A percentile compares a stretch with the other conserved stretches of the same genome.
Conservation (phyloP, 1,140 invertebrate species). For the Drosophila elegans region DNA sequence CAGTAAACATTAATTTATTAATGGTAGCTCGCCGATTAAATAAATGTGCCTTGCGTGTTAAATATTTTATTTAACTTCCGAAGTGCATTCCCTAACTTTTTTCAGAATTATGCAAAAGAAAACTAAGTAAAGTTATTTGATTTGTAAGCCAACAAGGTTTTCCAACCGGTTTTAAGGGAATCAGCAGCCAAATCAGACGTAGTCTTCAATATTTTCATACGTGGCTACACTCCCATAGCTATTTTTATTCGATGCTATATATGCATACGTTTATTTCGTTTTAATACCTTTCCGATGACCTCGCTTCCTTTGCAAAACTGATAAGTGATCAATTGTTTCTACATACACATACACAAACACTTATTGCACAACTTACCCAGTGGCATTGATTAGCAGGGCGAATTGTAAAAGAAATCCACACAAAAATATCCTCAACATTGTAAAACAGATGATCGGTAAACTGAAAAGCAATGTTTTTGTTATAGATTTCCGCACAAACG, state of each 20-base stretch:
- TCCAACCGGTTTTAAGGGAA: conserved; percentile 26
- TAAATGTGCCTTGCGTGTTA: not conserved
- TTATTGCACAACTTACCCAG: conserved; percentile 44
- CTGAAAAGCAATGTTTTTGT: conserved; percentile 7
- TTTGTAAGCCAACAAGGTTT: not conserved
- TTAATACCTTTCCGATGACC: not conserved
- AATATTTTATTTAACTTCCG: not conserved
- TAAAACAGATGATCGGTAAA: conserved; percentile 1
- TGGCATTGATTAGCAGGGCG: conserved; percentile 53
- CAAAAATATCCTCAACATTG: conserved; percentile 51
- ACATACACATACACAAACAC: not conserved
- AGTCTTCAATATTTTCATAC: not conserved
- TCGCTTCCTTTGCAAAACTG: not conserved
- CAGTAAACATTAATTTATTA: conserved; percentile 2
- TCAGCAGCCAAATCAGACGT: conserved; percentile 2
- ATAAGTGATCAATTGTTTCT: conserved; percentile 21
- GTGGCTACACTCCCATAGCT: not conserved
- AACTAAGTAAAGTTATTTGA: not conserved
- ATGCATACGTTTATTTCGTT: not conserved
- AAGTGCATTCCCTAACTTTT: not conserved
- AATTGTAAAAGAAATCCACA: conserved; percentile 46
- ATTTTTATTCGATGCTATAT: not conserved
- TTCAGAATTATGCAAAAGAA: not conserved
- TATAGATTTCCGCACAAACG: not conserved
- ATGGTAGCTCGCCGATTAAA: not conserved